These are phyloP conservation scores for Intellagama lesueurii DNA, from an alignment of 2,797 vertebrate species.

Conservation along the genomic window DNA sequence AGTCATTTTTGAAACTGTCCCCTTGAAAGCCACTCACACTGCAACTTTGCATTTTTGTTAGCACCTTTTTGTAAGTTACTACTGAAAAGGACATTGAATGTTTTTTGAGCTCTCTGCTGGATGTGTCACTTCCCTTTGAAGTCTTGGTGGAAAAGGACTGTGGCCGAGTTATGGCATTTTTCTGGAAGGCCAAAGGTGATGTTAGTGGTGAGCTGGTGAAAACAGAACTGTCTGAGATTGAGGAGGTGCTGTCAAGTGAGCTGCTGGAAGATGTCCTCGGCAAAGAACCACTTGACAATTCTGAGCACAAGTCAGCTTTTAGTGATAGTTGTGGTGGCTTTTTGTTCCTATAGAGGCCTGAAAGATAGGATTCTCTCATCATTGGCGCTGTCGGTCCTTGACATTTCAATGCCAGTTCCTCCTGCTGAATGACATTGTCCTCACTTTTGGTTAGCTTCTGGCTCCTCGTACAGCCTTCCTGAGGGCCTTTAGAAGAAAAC, in stretches of 20 bases:
- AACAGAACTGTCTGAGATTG: constrained; percentile 85
- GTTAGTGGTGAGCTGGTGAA: constrained; percentile 84
- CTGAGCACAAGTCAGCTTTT: constrained; percentile 67
- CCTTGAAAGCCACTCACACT: constrained; percentile 77
- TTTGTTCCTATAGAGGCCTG: constrained; percentile 46
- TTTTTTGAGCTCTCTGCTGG: constrained; percentile 78
- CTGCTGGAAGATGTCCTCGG: constrained; percentile 80
- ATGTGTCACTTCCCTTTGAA: constrained; percentile 63
- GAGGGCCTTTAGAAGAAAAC: constrained; percentile 63
- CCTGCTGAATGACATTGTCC: constrained; percentile 80
- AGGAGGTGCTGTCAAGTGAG: constrained; percentile 84
- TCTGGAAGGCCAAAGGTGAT: constrained; percentile 84
- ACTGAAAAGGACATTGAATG: constrained; percentile 86
- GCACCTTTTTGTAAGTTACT: constrained; percentile 75
- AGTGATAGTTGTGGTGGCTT: constrained; percentile 66
- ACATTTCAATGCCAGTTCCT: constrained; percentile 61
- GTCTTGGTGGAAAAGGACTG: constrained; percentile 74
- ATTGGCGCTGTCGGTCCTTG: constrained; percentile 81
- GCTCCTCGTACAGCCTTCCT: constrained; percentile 58
- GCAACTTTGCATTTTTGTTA: constrained; percentile 81
- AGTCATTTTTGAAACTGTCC: constrained; percentile 80
- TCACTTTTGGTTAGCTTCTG: constrained; percentile 86
- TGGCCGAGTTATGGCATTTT: constrained; percentile 73
- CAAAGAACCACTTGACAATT: constrained; percentile 51
- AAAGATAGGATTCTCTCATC: constrained; percentile 81